Percentiles rank a stretch among this genome's conserved stretches.
These are phyloP conservation scores for Podocnemis expansa DNA, from an alignment of 2,113 vertebrate genomes.

Conservation along the genomic window DNA sequence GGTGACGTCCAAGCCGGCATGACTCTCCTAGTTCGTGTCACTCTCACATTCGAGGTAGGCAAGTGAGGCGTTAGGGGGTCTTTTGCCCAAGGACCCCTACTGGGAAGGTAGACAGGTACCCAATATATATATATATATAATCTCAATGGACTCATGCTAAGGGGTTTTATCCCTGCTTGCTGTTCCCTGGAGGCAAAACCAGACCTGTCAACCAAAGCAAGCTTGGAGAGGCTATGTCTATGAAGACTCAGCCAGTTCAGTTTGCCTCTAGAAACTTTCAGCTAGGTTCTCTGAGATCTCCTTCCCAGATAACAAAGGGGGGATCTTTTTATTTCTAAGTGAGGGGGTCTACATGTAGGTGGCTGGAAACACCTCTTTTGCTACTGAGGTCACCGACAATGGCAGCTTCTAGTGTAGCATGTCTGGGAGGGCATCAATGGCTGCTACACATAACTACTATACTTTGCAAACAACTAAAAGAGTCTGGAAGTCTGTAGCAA, in stretches of 20 bases:
- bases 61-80: too few species aligned
- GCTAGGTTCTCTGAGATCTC: background rate
- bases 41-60: too few species aligned
- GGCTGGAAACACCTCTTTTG: background rate
- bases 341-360: background rate
- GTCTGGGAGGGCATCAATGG: background rate
- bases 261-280: background rate
- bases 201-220: background rate
- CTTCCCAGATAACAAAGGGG: background rate
- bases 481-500: background rate
- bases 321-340: background rate
- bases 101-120: too few species aligned
- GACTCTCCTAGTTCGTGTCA: too few species aligned
- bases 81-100: too few species aligned
- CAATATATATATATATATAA: too few species aligned
- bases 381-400: constrained; percentile 4
- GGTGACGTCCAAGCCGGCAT: too few species aligned
- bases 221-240: background rate
- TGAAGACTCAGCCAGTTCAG: background rate
- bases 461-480: background rate
- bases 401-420: background rate
- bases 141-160: background rate
- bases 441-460: too few species aligned
- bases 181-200: background rate
- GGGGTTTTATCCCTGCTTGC: background rate